These are phyloP conservation scores for Anolis apletophallus DNA, from an alignment of 2,797 vertebrate genomes.

Conservation along the genomic window DNA sequence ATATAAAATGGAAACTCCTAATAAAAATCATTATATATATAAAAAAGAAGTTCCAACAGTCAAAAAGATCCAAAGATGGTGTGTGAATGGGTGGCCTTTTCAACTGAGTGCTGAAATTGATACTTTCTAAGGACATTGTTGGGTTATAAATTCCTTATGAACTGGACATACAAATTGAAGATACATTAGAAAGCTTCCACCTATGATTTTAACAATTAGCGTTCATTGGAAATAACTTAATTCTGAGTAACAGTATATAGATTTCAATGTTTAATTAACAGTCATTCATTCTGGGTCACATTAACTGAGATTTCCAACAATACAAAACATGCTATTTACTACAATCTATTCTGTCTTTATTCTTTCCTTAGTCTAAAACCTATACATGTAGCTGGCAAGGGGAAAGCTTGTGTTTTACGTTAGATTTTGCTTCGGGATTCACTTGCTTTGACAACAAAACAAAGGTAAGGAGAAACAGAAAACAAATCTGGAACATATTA, in stretches of 20 bases:
- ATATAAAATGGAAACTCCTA: no score
- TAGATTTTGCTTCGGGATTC: slow-evolving; percentile 91
- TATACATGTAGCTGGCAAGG: slow-evolving; percentile 92
- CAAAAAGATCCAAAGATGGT: no score
- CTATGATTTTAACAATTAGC: not conserved
- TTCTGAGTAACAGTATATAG: not conserved
- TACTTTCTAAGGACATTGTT: not conserved
- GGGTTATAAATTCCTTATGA: not conserved
- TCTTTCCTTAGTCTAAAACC: slow-evolving; percentile 86
- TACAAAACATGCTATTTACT: not conserved
- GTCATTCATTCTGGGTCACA: not conserved
- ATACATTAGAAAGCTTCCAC: not conserved
- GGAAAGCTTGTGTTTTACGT: slow-evolving; percentile 84
- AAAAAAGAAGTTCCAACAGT: no score
- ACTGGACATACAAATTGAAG: not conserved
- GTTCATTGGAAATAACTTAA: not conserved
- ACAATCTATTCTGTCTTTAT: slow-evolving; percentile 43
- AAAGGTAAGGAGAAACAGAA: slow-evolving; percentile 82
- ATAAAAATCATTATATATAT: no score
- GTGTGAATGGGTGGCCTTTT: not conserved
- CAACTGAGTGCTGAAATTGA: not conserved
- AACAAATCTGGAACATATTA: not conserved
- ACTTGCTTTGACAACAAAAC: slow-evolving; percentile 88
- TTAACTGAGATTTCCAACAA: not conserved
- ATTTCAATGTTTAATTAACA: not conserved